Evolutionary conservation across 2,113 vertebrate genomes (phyloP).

Genomic region (Phaetusa simplex): DNA sequence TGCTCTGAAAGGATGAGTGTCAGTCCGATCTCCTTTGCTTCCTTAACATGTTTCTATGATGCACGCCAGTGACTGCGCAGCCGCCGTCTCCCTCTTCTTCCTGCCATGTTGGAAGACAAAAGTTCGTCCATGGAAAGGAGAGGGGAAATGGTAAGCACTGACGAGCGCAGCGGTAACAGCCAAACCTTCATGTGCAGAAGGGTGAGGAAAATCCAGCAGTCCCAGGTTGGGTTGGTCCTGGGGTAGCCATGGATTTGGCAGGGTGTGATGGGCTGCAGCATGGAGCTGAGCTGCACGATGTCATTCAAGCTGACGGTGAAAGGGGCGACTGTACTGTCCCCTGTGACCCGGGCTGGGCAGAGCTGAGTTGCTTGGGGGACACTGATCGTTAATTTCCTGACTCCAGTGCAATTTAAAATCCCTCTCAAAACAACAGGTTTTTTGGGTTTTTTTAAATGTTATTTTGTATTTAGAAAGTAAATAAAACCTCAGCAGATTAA

Average conservation of each 20-base stretch:
- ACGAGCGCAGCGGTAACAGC: rapidly evolving
- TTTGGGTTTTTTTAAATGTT: background rate
- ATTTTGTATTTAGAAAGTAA: background rate
- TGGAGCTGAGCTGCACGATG: background rate
- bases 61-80: rapidly evolving
- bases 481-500: background rate
- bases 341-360: background rate
- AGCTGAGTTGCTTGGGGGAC: background rate
- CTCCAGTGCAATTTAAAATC: background rate
- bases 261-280: background rate
- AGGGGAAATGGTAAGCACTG: background rate
- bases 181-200: background rate
- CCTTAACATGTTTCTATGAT: rapidly evolving
- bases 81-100: background rate
- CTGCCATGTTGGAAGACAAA: background rate
- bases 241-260: background rate
- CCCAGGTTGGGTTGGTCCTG: background rate
- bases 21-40: background rate
- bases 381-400: background rate
- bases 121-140: background rate
- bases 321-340: background rate
- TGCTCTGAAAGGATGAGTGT: background rate
- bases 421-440: background rate
- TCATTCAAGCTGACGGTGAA: background rate
- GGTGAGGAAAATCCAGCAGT: background rate